Base-by-base conservation (phyloP, 2,888 invertebrate species). In the Melikaiella ostensackeni region DNA sequence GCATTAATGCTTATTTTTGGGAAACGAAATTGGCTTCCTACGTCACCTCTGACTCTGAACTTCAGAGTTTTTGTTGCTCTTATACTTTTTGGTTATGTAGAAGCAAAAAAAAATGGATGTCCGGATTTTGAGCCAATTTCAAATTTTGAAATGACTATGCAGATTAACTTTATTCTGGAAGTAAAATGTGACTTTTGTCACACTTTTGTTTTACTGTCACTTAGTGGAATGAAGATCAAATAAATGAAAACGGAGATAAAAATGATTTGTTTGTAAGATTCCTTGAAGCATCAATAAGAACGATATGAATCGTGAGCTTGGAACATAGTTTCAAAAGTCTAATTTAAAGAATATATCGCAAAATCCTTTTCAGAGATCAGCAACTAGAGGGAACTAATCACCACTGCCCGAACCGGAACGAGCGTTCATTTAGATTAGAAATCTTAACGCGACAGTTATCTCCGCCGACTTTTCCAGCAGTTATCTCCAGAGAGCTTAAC, bases 391-490 rank as follows among this genome's bases (percentile, higher is more conserved):
- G 70, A 70, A 70, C 70, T 70, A 70, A 70, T 70, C 70, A 70
- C 70, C 70, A 50, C 50, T 70, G 70, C 50, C 46, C 50, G 70
- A 77, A 84, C 83, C 84, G 85, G 84, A 87, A 89, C 84, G 85
- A 83, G 83, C 85, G 84, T 87, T 86, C 87, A 86, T 88, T 89
- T 86, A 88, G 88, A 89, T 89, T 88, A 88, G 84, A 81, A 87
- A 88, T 89, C 89, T 88, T 88, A 88, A 88, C 30, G 50, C 70
- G 70, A 50, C 50, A 70, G 70, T 70, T 70, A 70, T 70, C 70
- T 55, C 30, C 21, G 33, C 70, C 30, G 70, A 70, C 70, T 70
- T 70, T 70, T 70, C 70, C 21, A 70, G 50, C 70, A 70, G 70
- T 70, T 70, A 70, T 70, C 70, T 70, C 50, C 30, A n/a, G 16